Evolutionary conservation across 2,797 vertebrate genomes (phyloP), one percentile per base, ranked within the genome.

Genomic region (Eulemur albifrons): DNA sequence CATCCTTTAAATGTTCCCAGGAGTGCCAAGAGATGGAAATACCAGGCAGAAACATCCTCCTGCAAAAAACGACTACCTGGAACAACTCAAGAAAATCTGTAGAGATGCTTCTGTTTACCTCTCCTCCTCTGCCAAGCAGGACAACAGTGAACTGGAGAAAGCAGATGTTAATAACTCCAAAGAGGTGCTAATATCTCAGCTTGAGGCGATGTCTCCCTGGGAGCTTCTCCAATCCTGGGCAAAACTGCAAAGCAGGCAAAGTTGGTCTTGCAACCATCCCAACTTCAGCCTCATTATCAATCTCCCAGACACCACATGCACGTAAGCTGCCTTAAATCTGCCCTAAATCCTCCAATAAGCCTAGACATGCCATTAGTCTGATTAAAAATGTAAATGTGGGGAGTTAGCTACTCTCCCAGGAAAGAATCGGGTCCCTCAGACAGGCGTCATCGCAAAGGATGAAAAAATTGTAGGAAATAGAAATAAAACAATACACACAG

Each of bases 311-410:
- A 63, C n/a, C 4, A 20, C 30, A 3, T 40, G 35, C 48, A 40
- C 23, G 75, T 65, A 65, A 12, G 2, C 75, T 91, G 65, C 76
- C 77, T 88, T 80, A 81, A 81, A 63, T 83, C 81, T 54, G 50
- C 65, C 73, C 75, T 21, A 48, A 88, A 63, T 73, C 59, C 50
- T 90, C 61, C 72, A 81, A 50, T 73, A 63, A 81, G 77, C 87
- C 91, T 57, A 73, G 72, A 67, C 96, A 79, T 84, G 81, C 63
- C 73, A 25, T 59, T 65, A 87, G 72, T 82, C 76, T 94, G 92
- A 82, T 92, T 88, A 73, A 75, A 87, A 92, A 38, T 76, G 84
- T 38, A 93, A 69, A 79, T 30, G 54, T 45, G 43, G 43, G 43
- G 43, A 45, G 43, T 45, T 45, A 45, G 43, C 10, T 45, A 45